Base-by-base conservation (phyloP, 2,888 invertebrate species). In the Fabriciana adippe region DNA sequence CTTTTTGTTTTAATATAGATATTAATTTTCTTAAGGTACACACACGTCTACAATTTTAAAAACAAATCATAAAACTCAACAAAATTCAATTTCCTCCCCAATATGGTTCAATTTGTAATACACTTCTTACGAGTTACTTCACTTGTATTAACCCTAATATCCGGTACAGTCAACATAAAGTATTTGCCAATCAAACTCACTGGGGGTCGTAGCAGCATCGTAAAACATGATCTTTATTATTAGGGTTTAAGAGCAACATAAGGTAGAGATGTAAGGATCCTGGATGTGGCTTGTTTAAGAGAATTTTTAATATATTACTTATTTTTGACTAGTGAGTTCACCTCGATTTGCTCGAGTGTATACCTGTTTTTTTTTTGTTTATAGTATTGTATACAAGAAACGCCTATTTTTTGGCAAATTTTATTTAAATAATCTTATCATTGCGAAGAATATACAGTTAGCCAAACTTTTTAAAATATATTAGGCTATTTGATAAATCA, bases 191-290 rank as follows among this genome's bases (percentile, higher is more conserved):
- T 82, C 79, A 81, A 78, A 74, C 70, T 71, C 70, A 69, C 79
- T 66, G 73, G 76, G 75, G 78, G 74, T 71, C 70, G 70, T 72
- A 78, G 79, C 76, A 67, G 75, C 76, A 75, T 75, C 78, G 79
- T 87, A 86, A 85, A 86, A 83, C 82, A 83, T 82, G 76, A 79
- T 79, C 78, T 86, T 86, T 86, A 87, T 82, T 86, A 83, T 80
- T 74, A 73, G 73, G 77, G 74, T 76, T 78, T 77, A 75, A 75
- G 78, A 75, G 72, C 74, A 76, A 78, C 79, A 74, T 74, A 74
- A 73, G 68, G 71, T 73, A 57, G 55, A 55, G 72, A 70, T 50
- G 13, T 68, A 64, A 15, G 56, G 45, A 50, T 45, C 53, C 68
- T 70, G 60, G 72, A 75, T 59, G 66, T 53, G 63, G 16, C 59